Base-by-base conservation (phyloP, 2,888 invertebrate genomes). In the Nephrocerus scutellatus region DNA sequence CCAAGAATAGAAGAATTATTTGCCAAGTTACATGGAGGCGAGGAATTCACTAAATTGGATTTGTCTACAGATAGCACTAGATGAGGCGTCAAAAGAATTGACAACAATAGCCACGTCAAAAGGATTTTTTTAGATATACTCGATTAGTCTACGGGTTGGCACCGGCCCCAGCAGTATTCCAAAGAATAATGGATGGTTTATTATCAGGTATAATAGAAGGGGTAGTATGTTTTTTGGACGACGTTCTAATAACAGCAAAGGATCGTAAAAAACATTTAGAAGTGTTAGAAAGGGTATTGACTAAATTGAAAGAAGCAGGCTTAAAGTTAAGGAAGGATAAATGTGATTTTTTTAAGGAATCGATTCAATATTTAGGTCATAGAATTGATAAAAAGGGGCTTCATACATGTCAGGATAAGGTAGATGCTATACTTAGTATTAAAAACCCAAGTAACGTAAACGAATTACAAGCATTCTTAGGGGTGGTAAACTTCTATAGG, bases 401-500 rank as follows among this genome's bases (percentile, higher is more conserved):
- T n/a, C 33, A 40, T 8, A 58, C 51, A 13, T 44, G 49, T 33
- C 29, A 45, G 3, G 43, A 46, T 2, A 57, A 56, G 13, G 22
- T 32, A 7, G 15, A 21, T 3, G 13, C 21, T 4, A 32, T 32
- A 12, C 15, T 23, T 14, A 23, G 22, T 12, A 34, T n/a, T 20
- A 21, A 28, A 35, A 18, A 20, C 4, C 52, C 3, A 36, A 53
- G 6, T 22, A 22, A 31, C 5, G 15, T 21, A 14, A 8, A 10
- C 14, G 22, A 22, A n/a, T 31, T 31, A 44, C 49, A 12, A 46
- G 50, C 55, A 5, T 62, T 59, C 37, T 23, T 52, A 3, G 62
- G 62, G 0, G 48, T 60, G 41, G 42, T 60, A 1, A 62, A 62
- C 42, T 66, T 58, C 44, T 65, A 64, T 39, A 46, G 53, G 4